Conservation (phyloP, 2,888 invertebrate species). For the Hedychridium roseum region DNA sequence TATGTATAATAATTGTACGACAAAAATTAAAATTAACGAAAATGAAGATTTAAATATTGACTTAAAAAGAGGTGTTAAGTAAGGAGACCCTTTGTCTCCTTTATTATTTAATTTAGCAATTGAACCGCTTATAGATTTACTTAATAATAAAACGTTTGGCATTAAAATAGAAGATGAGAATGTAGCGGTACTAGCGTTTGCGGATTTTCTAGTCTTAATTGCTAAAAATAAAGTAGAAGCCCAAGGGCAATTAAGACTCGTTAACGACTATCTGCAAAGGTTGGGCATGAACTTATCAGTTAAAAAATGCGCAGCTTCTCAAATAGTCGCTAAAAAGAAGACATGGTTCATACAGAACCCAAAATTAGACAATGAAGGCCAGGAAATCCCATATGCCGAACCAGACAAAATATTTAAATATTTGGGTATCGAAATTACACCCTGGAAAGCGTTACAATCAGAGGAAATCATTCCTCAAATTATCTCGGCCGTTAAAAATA, state of each 20-base stretch:
- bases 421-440: background rate
- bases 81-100: slow-evolving; percentile 60
- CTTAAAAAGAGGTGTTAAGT: slow-evolving; percentile 65
- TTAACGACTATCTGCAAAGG: rapidly evolving
- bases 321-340: background rate
- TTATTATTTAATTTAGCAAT: slow-evolving; percentile 28
- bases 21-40: too few relatives aligned
- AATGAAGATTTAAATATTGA: too few relatives aligned
- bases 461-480: background rate
- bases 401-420: slow-evolving; percentile 2
- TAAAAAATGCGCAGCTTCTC: slow-evolving; percentile 14
- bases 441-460: slow-evolving; percentile 5
- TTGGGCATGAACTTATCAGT: slow-evolving; percentile 24
- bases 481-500: background rate
- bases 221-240: background rate
- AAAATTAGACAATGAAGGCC: background rate
- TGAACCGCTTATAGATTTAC: slow-evolving; percentile 39
- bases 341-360: slow-evolving; percentile 19
- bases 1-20: too few relatives aligned
- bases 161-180: background rate
- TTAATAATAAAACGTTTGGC: slow-evolving; percentile 4
- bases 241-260: background rate
- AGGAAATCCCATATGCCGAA: rapidly evolving
- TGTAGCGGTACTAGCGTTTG: slow-evolving; percentile 20
- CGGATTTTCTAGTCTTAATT: slow-evolving; percentile 28